These are phyloP conservation scores for Lasioglossum figueresi DNA, from an alignment of 2,888 invertebrate species.

Conservation along the genomic window DNA sequence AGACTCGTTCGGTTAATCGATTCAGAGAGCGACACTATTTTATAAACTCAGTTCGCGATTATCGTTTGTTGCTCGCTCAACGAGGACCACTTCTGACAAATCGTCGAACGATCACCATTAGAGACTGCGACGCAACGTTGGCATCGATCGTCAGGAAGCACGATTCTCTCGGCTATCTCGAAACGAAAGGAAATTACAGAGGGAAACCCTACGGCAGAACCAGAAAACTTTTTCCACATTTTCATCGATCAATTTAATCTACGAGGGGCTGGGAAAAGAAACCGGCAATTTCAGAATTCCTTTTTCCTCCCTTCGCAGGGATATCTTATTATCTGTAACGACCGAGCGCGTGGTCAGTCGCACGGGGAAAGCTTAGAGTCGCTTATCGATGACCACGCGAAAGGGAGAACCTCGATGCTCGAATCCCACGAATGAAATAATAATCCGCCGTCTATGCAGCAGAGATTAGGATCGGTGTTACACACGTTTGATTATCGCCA, in stretches of 20 bases:
- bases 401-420: background rate
- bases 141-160: constrained; percentile 41
- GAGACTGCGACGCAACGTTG: constrained; percentile 24
- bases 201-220: background rate
- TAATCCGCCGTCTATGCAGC: background rate
- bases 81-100: constrained; percentile 28
- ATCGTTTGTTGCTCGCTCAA: background rate
- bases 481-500: background rate
- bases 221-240: constrained; percentile 38
- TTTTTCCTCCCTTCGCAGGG: constrained; percentile 30
- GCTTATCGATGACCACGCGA: background rate
- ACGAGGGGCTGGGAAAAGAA: constrained; percentile 12
- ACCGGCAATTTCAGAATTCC: constrained; percentile 31
- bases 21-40: background rate
- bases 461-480: background rate
- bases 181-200: constrained; percentile 51
- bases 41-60: background rate
- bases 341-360: constrained; percentile 1
- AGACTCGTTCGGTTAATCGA: constrained; percentile 18
- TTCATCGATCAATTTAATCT: constrained; percentile 37
- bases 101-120: constrained; percentile 35
- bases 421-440: background rate
- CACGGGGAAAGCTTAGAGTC: background rate
- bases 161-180: constrained; percentile 27
- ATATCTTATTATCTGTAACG: constrained; percentile 32